Conservation (phyloP, 2,113 vertebrate genomes). For the Verasper variegatus region DNA sequence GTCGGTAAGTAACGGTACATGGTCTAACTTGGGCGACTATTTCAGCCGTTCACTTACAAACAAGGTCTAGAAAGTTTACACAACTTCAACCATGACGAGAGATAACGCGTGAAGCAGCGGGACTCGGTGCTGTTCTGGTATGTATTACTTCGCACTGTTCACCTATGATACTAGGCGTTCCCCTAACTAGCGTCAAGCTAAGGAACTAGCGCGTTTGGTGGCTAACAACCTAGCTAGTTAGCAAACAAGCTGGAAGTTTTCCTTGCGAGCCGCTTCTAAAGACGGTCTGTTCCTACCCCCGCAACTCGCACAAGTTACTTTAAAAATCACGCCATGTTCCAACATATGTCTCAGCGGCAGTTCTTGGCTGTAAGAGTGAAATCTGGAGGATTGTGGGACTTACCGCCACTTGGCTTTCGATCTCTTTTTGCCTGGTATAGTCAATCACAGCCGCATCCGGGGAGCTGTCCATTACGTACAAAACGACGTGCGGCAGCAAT, state of each 20-base stretch:
- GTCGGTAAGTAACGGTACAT: constrained; percentile 36
- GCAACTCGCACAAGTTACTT: accelerated
- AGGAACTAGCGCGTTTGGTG: constrained; percentile 73
- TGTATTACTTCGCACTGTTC: constrained; percentile 16
- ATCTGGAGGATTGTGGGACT: constrained; percentile 65
- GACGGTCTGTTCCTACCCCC: background rate
- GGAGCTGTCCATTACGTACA: constrained; percentile 76
- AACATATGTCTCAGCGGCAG: background rate
- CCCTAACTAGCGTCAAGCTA: constrained; percentile 73
- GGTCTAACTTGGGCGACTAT: background rate
- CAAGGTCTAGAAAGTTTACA: background rate
- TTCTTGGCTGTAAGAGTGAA: background rate
- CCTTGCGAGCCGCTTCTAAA: constrained; percentile 21
- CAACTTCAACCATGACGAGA: accelerated
- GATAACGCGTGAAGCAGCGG: background rate
- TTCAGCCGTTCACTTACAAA: background rate
- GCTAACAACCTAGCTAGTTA: constrained; percentile 72
- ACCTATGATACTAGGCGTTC: constrained; percentile 73
- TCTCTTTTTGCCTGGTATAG: constrained; percentile 74
- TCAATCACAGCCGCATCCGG: constrained; percentile 83
- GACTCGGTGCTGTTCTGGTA: background rate
- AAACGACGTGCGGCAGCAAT: constrained; percentile 3
- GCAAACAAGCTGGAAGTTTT: constrained; percentile 72
- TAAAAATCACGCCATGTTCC: background rate
- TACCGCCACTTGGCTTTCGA: constrained; percentile 79